Evolutionary conservation across 2,888 invertebrate genomes (phyloP).

Genomic region (Aquatica leii): DNA sequence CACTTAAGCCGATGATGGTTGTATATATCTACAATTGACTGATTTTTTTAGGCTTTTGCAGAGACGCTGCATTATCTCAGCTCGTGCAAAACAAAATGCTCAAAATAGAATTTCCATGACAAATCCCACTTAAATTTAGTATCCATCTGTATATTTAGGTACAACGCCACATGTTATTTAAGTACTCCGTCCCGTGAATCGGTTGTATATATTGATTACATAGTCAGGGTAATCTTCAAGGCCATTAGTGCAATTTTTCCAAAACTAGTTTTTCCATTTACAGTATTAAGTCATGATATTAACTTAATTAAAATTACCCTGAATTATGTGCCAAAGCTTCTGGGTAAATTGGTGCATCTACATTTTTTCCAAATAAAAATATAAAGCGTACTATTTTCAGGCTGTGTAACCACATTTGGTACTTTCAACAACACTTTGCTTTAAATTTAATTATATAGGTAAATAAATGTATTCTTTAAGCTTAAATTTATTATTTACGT

Average conservation of each 20-base stretch:
- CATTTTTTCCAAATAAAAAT: neutral
- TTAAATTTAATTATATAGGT: conserved; percentile 3
- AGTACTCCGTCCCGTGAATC: neutral
- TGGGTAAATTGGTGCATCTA: neutral
- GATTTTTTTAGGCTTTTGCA: conserved; percentile 14
- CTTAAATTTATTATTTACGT: neutral
- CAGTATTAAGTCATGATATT: conserved; percentile 8
- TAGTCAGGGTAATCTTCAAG: conserved; percentile 1
- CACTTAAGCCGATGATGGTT: conserved; percentile 8
- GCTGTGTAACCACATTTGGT: conserved; percentile 5
- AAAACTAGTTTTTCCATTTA: neutral
- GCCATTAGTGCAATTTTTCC: neutral
- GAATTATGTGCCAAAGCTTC: neutral
- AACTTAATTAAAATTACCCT: neutral
- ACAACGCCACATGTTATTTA: neutral
- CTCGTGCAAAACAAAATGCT: conserved; percentile 1
- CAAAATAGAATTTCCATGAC: conserved; percentile 6
- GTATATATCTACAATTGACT: conserved; percentile 22
- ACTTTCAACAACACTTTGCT: conserved; percentile 1
- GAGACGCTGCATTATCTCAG: neutral
- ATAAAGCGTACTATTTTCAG: neutral
- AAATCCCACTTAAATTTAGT: neutral
- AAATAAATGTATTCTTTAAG: conserved; percentile 5
- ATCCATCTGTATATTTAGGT: conserved; percentile 3
- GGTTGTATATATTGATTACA: neutral